Conservation (phyloP, 2,888 invertebrate species). For the Molanna angustata region DNA sequence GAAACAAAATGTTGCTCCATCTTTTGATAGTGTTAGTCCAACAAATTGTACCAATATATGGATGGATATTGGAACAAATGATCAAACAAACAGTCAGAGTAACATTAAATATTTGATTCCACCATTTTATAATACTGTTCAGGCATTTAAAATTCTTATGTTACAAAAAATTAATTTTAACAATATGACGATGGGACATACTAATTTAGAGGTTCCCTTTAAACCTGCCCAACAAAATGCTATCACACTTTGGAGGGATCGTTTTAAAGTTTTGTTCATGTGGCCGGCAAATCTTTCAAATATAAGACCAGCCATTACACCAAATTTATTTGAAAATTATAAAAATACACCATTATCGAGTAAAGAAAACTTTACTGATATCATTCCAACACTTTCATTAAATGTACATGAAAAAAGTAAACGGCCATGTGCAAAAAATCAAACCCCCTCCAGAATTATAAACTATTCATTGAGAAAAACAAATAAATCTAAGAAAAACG, state of each 20-base stretch:
- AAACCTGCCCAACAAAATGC: too few species aligned
- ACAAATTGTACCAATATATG: slow-evolving; percentile 5
- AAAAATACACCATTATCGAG: slow-evolving; percentile 7
- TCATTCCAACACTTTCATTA: too few species aligned
- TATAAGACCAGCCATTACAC: slow-evolving; percentile 11
- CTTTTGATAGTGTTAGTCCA: not conserved
- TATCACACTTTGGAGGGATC: slow-evolving; percentile 15
- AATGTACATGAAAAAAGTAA: too few species aligned
- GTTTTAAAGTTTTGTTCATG: slow-evolving; percentile 23
- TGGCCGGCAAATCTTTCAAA: slow-evolving; percentile 26
- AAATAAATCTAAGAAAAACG: too few species aligned
- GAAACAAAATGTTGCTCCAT: not conserved
- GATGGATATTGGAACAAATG: too few species aligned
- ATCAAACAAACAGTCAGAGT: too few species aligned
- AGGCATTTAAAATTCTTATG: slow-evolving; percentile 20
- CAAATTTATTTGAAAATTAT: slow-evolving; percentile 18
- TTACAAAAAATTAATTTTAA: slow-evolving; percentile 12
- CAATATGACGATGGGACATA: too few species aligned
- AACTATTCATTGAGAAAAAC: too few species aligned
- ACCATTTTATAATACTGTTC: slow-evolving; percentile 10
- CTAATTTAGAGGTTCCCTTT: too few species aligned
- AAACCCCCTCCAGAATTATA: too few species aligned
- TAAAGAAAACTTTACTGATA: slow-evolving; percentile 5
- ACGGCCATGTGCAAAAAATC: too few species aligned
- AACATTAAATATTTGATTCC: slow-evolving; percentile 21